These are phyloP conservation scores for Bambusicola thoracicus DNA, from an alignment of 2,113 vertebrate species.

Conservation along the genomic window DNA sequence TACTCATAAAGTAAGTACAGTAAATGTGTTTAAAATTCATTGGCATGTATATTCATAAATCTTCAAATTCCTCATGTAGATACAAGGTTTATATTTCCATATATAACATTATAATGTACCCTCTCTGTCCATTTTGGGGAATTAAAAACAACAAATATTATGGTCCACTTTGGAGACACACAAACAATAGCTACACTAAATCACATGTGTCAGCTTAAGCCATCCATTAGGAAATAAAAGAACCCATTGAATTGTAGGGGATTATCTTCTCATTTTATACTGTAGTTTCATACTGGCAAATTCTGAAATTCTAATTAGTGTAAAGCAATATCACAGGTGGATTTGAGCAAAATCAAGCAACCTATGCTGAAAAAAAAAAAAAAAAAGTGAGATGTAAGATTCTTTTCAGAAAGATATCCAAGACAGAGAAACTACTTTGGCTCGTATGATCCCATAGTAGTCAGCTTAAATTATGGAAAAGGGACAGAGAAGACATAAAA, in stretches of 20 bases:
- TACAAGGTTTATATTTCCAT: background rate
- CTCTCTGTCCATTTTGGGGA: background rate
- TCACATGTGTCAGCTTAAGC: fast-evolving
- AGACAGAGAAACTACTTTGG: background rate
- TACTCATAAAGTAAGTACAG: background rate
- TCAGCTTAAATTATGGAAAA: background rate
- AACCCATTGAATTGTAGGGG: background rate
- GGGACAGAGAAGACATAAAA: background rate
- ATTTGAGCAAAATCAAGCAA: background rate
- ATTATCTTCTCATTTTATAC: background rate
- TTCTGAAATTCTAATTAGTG: background rate
- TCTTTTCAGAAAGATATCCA: background rate
- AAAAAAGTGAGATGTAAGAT: background rate
- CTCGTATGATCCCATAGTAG: background rate
- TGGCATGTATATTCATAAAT: background rate
- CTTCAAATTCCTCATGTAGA: background rate
- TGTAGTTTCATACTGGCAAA: background rate
- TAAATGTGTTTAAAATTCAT: background rate
- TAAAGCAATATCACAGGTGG: background rate
- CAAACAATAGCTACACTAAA: background rate
- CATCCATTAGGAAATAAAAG: background rate
- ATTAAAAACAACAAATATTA: background rate
- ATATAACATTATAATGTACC: background rate
- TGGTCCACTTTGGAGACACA: background rate
- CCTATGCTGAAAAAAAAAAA: background rate